These are phyloP conservation scores for Acanthosepion lycidas DNA, from an alignment of 2,888 invertebrate species.

Conservation along the genomic window DNA sequence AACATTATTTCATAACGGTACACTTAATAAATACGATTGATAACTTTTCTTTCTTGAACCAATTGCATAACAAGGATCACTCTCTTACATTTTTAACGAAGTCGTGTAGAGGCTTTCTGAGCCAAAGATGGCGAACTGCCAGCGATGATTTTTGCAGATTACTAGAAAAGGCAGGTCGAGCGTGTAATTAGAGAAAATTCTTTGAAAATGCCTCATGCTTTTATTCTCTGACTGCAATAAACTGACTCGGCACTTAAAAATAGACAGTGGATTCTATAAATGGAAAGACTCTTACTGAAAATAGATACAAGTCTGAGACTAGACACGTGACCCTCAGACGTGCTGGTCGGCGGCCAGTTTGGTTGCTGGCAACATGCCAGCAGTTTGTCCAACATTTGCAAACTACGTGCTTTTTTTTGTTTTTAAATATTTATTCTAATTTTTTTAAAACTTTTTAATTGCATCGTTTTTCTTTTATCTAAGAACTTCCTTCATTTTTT, in stretches of 20 bases:
- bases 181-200: constrained; percentile 12
- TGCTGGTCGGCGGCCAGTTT: constrained; percentile 17
- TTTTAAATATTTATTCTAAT: neutral
- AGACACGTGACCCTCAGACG: neutral
- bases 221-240: neutral
- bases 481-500: neutral
- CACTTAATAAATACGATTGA: too few species aligned
- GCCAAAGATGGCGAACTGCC: neutral
- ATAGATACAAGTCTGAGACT: neutral
- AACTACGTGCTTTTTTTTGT: neutral
- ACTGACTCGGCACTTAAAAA: neutral
- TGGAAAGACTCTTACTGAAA: neutral
- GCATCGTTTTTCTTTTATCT: neutral
- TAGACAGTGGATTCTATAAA: neutral
- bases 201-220: neutral
- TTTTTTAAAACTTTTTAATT: neutral
- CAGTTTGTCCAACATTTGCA: neutral
- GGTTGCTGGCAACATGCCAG: neutral
- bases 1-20: too few species aligned
- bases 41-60: neutral
- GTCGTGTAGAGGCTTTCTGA: neutral
- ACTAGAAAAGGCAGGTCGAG: constrained; percentile 33
- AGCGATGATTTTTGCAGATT: neutral
- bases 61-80: neutral
- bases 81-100: neutral